Base-by-base conservation (phyloP, 2,113 vertebrate species). In the Candoia aspera region DNA sequence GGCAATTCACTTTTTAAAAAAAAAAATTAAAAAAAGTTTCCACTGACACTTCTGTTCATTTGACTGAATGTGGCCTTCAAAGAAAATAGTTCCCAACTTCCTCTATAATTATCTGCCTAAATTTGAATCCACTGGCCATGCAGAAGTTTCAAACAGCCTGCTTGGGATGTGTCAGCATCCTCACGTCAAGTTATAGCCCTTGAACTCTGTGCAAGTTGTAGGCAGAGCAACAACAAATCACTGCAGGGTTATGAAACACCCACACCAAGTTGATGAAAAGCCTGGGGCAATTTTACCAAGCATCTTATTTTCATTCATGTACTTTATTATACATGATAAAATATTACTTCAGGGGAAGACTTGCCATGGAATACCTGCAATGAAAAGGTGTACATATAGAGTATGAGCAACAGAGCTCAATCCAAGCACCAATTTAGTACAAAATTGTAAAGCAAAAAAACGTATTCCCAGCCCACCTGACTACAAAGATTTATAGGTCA, bases 261-360 rank as follows among this genome's bases (percentile, higher is more conserved):
- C 53, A 3, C 0, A 13, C 4, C 53, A 49, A 49, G 57, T 55
- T 88, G 60, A 94, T 94, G 29, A 90, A 94, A 93, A 95, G 93
- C 42, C 29, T 84, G 84, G 59, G 62, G 60, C 79, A 23, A 1
- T 57, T 94, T 68, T 54, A 92, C 73, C 68, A 58, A 86, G 90
- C 94, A 94, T 89, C 29, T 58, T 91, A 90, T 90, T 92, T 87
- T 93, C 29, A 92, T 95, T 96, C 83, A 42, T 21, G 33, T 15
- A 24, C 0, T 62, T 92, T 90, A 89, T 64, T 0, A 0, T 17
- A 93, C 54, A 2, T 92, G 89, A 92, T 93, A 87, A 94, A 91
- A 86, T 92, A 86, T 55, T 49, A 5, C 60, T 59, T 79, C 90
- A 95, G 26, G 84, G 13, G 84, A 92, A 26, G 0, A 79, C 0